Percentiles rank a stretch among this genome's conserved stretches.
Evolutionary conservation across 37 sponge, comb jelly and placozoan genomes (phyloP).

Genomic region (Crambe crambe): DNA sequence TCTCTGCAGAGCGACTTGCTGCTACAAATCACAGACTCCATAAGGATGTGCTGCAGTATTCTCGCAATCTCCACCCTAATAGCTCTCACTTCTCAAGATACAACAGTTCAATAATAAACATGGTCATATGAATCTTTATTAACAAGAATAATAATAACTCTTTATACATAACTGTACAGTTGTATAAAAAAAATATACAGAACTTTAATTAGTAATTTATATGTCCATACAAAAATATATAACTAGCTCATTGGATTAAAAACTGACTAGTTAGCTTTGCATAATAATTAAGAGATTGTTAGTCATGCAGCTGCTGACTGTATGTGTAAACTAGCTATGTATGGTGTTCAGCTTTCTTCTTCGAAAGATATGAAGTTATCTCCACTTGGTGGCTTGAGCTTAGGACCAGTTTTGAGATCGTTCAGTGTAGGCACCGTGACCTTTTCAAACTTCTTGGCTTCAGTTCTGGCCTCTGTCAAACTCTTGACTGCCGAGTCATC

Average conservation of each 20-base stretch:
- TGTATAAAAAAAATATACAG: background rate
- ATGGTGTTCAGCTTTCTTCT: background rate
- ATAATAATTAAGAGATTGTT: no score
- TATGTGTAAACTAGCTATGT: no score
- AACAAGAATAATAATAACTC: background rate
- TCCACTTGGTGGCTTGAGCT: background rate
- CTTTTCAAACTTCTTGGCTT: background rate
- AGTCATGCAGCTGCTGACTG: no score
- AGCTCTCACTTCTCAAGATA: slow-evolving; percentile 60
- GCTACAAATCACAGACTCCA: slow-evolving; percentile 37
- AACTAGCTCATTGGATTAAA: no score
- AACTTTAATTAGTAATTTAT: no score
- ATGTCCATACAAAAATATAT: no score
- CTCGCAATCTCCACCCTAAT: slow-evolving; percentile 45
- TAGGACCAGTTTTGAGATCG: background rate
- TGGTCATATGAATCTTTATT: background rate
- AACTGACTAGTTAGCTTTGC: no score
- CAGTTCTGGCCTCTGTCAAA: slow-evolving; percentile 5
- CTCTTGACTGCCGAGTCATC: background rate
- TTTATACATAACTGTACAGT: background rate
- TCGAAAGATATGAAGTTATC: background rate
- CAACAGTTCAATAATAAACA: slow-evolving; percentile 49
- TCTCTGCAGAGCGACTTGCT: slow-evolving; percentile 58
- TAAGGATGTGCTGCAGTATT: slow-evolving; percentile 26
- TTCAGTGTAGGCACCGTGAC: background rate